Evolutionary conservation across 1,140 invertebrate species (phyloP), one percentile per base, ranked within the genome.

Genomic region (Calephelis nemesis): DNA sequence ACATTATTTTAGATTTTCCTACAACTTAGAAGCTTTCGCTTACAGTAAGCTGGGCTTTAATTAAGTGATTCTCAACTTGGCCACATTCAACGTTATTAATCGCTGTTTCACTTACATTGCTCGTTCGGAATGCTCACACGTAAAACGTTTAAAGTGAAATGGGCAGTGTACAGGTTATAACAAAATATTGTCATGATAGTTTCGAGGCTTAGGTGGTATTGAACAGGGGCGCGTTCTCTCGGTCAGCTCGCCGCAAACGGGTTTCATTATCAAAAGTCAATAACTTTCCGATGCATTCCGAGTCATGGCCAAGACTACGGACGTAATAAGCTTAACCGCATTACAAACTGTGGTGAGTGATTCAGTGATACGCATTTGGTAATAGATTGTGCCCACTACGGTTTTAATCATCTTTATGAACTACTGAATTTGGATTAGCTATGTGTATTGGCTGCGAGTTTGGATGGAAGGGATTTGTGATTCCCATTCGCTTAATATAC

Each of bases 231-330:
- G 80, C 73, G 75, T 77, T 74, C 85, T 86, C 83, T 84, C 81
- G 85, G 88, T 86, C 87, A 88, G 81, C 77, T 77, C 70, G 77
- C 77, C 83, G 73, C 83, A 90, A 91, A 91, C 88, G 85, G 85
- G 88, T 91, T 91, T 91, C 88, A 91, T 91, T 91, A 91, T 91
- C 88, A 91, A 91, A 91, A 91, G 88, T 91, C 88, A 91, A 91
- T 91, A 91, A 89, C 88, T 91, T 91, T 89, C 82, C 82, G 86
- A 88, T 88, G 84, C 85, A 89, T 88, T 84, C 79, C 79, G 77
- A 89, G 84, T 89, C 87, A 91, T 68, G 88, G 87, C 87, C 88
- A 85, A 83, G 75, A 74, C 72, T 76, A 73, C 75, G 74, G 74
- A 84, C 79, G 79, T 85, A 84, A 85, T 79, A 81, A 79, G 73